Percentiles rank a stretch among this genome's conserved stretches.
Evolutionary conservation across 2,113 vertebrate genomes (phyloP).

Genomic region (Perccottus glenii): DNA sequence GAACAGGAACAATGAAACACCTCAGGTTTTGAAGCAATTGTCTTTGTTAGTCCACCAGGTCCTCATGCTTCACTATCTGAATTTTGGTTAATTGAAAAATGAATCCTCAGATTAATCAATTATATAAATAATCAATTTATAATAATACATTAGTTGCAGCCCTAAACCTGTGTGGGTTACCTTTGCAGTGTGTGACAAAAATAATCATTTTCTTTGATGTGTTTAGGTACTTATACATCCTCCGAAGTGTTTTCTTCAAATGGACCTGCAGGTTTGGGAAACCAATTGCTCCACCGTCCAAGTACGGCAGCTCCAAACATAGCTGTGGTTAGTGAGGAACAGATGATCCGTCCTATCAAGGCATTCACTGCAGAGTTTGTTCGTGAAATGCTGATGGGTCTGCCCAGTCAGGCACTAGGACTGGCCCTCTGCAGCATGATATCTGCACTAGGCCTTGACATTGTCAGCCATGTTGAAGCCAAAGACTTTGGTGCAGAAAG

Average conservation of each 20-base stretch:
- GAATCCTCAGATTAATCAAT: too few species aligned
- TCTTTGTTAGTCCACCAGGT: too few species aligned
- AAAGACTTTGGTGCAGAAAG: conserved; percentile 97
- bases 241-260: conserved; percentile 89
- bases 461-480: conserved; percentile 93
- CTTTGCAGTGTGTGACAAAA: too few species aligned
- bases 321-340: conserved; percentile 91
- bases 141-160: too few species aligned
- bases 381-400: conserved; percentile 93
- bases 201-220: background rate
- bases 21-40: too few species aligned
- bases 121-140: too few species aligned
- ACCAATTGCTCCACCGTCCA: conserved; percentile 86
- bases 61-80: too few species aligned
- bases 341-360: conserved; percentile 97
- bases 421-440: conserved; percentile 93
- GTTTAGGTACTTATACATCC: conserved; percentile 61
- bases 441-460: conserved; percentile 90
- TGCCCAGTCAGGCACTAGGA: conserved; percentile 92
- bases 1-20: too few species aligned
- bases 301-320: conserved; percentile 33
- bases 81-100: too few species aligned
- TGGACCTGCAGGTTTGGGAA: conserved; percentile 87
- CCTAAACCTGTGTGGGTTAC: too few species aligned
- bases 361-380: conserved; percentile 97